These are phyloP conservation scores for Leptinotarsa rubiginosa DNA, from an alignment of 2,888 invertebrate species.

Conservation along the genomic window DNA sequence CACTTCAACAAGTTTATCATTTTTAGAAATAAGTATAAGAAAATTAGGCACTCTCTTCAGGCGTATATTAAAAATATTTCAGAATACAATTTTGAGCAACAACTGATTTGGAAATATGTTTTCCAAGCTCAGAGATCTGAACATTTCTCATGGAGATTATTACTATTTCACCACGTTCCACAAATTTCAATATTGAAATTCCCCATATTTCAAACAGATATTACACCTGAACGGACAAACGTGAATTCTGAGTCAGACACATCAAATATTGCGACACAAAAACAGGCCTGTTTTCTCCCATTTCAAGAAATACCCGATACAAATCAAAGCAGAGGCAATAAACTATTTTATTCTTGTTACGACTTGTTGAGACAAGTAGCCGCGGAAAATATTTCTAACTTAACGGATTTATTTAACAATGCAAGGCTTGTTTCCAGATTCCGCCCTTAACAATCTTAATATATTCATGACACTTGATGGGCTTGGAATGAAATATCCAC, in stretches of 20 bases:
- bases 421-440: neutral
- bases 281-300: neutral
- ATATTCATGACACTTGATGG: conserved; percentile 31
- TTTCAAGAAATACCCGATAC: neutral
- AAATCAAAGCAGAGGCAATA: neutral
- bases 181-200: neutral
- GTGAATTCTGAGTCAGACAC: too few relatives aligned
- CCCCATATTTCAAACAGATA: too few relatives aligned
- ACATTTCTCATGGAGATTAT: neutral
- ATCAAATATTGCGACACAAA: too few relatives aligned
- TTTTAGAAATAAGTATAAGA: too few relatives aligned
- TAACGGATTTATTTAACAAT: neutral
- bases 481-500: conserved; percentile 33
- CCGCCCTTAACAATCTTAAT: neutral
- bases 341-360: conserved; percentile 1
- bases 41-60: too few relatives aligned
- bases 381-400: neutral
- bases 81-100: too few relatives aligned
- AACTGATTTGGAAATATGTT: too few relatives aligned
- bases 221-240: too few relatives aligned
- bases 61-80: too few relatives aligned
- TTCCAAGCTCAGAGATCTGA: neutral
- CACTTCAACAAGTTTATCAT: too few relatives aligned
- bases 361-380: neutral
- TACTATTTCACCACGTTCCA: neutral